phyloP scores from a whole-genome alignment of 1,140 invertebrate genomes.

The Hermatobates lingyangjiaoensis region DNA sequence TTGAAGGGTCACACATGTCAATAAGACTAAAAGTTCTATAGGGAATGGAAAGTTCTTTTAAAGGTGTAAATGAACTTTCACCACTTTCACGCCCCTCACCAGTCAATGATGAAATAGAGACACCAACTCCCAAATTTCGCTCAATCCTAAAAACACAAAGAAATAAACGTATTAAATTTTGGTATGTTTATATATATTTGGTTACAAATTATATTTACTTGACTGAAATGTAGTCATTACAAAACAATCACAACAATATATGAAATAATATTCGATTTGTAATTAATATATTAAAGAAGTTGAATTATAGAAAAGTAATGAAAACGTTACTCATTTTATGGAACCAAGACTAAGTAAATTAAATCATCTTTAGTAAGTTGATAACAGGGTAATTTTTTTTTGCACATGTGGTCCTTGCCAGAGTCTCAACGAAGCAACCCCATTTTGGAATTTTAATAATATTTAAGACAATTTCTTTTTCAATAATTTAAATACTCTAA shows the following conservation, averaged over 20 bases:
- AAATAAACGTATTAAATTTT: background rate
- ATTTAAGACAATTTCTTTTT: too few relatives aligned
- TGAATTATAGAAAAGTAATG: background rate
- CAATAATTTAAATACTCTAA: too few relatives aligned
- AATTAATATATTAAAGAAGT: background rate
- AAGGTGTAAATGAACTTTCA: conserved; percentile 66
- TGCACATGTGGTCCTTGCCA: too few relatives aligned
- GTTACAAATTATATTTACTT: background rate
- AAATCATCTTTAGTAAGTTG: too few relatives aligned
- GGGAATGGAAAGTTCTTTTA: conserved; percentile 68
- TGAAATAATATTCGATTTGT: background rate
- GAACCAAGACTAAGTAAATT: too few relatives aligned
- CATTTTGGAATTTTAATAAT: too few relatives aligned
- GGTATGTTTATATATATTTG: background rate
- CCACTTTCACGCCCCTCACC: conserved; percentile 79
- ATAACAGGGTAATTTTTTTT: too few relatives aligned
- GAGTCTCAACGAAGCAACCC: too few relatives aligned
- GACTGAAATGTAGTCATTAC: background rate
- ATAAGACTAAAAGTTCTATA: conserved; percentile 89
- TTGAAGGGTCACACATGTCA: conserved; percentile 87
- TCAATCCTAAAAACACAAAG: conserved; percentile 35
- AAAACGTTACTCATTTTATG: too few relatives aligned
- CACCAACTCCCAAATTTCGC: conserved; percentile 70
- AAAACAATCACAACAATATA: background rate
- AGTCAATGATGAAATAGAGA: conserved; percentile 73